A percentile compares a stretch with the other conserved stretches of the same genome.
Conservation (phyloP, 2,888 invertebrate species). For the Microctonus brassicae region DNA sequence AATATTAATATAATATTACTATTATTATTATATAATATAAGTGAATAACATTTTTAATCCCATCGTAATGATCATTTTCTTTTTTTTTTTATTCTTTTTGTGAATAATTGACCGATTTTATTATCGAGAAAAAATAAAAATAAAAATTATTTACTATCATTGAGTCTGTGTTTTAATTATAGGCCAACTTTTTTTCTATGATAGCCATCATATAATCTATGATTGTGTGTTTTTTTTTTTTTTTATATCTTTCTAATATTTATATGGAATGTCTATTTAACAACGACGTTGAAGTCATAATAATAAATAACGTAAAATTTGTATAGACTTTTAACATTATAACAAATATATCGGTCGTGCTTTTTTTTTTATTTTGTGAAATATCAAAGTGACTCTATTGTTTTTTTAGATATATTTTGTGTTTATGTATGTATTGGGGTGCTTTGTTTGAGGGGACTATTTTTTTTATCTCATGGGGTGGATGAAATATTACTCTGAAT, state of each 20-base stretch:
- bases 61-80: background rate
- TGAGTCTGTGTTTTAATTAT: background rate
- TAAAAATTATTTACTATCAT: background rate
- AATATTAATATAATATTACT: background rate
- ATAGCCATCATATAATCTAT: background rate
- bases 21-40: background rate
- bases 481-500: too few species aligned
- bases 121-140: background rate
- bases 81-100: too few species aligned
- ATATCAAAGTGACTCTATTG: background rate
- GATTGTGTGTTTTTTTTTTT: too few species aligned
- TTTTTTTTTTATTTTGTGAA: background rate
- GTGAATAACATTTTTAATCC: background rate
- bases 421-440: background rate
- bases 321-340: slow-evolving; percentile 5
- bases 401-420: background rate
- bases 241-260: background rate
- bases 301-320: slow-evolving; percentile 1
- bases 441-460: too few species aligned
- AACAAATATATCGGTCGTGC: background rate
- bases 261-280: background rate
- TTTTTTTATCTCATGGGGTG: too few species aligned
- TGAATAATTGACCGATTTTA: background rate
- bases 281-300: background rate
- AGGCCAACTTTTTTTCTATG: background rate